phyloP scores from a whole-genome alignment of 2,888 invertebrate species.

The Baronia brevicornis region DNA sequence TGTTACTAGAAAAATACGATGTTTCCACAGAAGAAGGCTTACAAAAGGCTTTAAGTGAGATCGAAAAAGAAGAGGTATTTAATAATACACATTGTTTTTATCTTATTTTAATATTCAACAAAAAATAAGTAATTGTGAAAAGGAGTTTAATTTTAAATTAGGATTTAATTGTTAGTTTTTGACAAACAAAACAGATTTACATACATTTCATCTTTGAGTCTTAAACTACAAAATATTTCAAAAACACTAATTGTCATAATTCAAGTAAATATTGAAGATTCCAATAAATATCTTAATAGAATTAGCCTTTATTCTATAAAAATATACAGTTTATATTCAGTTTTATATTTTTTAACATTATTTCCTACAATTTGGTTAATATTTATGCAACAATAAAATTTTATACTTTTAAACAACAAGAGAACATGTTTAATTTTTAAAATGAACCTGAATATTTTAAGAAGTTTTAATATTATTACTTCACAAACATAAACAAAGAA shows the following conservation, averaged over 20 bases:
- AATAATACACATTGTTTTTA: not conserved
- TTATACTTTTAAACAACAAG: too few relatives aligned
- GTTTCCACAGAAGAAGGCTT: slow-evolving; percentile 74
- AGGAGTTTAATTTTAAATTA: not conserved
- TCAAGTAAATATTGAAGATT: too few relatives aligned
- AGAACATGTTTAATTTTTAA: too few relatives aligned
- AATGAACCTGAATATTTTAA: not conserved
- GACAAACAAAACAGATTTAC: too few relatives aligned
- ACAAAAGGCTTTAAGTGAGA: slow-evolving; percentile 71
- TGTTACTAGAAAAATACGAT: slow-evolving; percentile 64
- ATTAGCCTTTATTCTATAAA: too few relatives aligned
- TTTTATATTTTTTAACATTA: not conserved
- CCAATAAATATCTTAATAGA: too few relatives aligned
- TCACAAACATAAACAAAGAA: not conserved
- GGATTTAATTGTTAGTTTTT: too few relatives aligned
- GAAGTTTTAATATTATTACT: not conserved
- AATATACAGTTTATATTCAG: too few relatives aligned
- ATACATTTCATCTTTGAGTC: too few relatives aligned
- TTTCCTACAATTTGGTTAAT: slow-evolving; percentile 3
- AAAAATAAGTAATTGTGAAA: not conserved
- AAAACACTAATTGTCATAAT: too few relatives aligned
- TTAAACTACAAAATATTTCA: too few relatives aligned
- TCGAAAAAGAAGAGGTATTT: slow-evolving; percentile 75
- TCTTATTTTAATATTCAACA: not conserved
- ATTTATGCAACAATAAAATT: too few relatives aligned